A percentile compares a stretch with the other conserved stretches of the same genome.
Evolutionary conservation across 2,888 invertebrate genomes (phyloP).

Genomic region (Capitulum mitella): DNA sequence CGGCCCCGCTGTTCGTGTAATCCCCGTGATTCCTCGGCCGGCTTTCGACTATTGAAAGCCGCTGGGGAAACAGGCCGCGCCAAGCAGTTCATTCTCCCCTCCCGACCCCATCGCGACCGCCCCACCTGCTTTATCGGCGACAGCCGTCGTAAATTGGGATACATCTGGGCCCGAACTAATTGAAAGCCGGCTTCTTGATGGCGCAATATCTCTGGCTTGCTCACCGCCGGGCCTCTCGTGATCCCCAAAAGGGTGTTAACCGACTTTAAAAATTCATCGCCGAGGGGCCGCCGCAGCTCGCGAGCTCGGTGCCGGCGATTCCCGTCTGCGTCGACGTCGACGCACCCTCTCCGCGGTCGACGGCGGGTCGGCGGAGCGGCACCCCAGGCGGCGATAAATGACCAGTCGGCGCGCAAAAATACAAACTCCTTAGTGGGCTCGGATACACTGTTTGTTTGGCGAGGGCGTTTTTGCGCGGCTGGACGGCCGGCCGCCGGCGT

Average conservation of each 20-base stretch:
- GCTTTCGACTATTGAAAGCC: constrained; percentile 41
- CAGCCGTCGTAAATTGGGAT: constrained; percentile 40
- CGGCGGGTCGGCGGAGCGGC: not conserved
- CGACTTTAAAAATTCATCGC: constrained; percentile 51
- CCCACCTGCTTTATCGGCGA: constrained; percentile 44
- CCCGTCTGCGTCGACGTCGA: too few species aligned
- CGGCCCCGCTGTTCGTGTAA: constrained; percentile 37
- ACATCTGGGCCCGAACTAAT: constrained; percentile 39
- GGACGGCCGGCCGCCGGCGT: not conserved
- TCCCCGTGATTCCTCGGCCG: constrained; percentile 38
- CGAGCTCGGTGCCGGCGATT: constrained; percentile 45
- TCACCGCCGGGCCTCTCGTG: constrained; percentile 44
- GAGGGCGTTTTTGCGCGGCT: not conserved
- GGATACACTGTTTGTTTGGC: not conserved
- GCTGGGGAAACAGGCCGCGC: constrained; percentile 39
- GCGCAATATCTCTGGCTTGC: constrained; percentile 47
- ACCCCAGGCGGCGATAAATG: constrained; percentile 65
- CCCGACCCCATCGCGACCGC: constrained; percentile 35
- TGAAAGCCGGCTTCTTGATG: constrained; percentile 45
- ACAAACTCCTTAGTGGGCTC: constrained; percentile 56
- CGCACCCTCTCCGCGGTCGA: not conserved
- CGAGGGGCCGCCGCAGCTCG: constrained; percentile 67
- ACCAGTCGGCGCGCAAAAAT: constrained; percentile 87
- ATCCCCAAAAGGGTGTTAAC: constrained; percentile 31
- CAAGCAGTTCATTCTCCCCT: constrained; percentile 35